Base-by-base conservation (phyloP, 2,113 vertebrate genomes). In the Microcebus griseorufus region DNA sequence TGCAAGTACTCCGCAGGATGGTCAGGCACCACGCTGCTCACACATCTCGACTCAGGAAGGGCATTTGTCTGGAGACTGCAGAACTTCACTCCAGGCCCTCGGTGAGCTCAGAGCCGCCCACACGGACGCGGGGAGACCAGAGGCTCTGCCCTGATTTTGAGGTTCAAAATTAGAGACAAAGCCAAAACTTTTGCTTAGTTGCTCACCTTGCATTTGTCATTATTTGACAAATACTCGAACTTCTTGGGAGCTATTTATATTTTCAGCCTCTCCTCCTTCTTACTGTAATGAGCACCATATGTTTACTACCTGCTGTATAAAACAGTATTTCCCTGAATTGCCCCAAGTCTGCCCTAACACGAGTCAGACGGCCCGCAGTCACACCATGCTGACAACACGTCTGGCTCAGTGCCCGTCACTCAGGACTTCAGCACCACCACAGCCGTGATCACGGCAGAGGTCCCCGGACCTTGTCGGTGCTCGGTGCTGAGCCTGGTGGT, bases 181-280 rank as follows among this genome's bases (percentile, higher is more conserved):
- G 11, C 17, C n/a, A 3, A 42, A 53, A 45, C 22, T 72, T 17
- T 45, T 9, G 3, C 16, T 80, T 75, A 42, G 64, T 62, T 39
- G 78, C 27, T 79, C 51, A 45, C 12, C 93, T 75, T 95, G 37
- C 27, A 45, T 53, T 83, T 91, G 55, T 76, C 60, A 25, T 76
- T 65, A 83, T 81, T 60, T 70, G 67, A 81, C 53, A 93, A 67
- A 70, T 73, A 88, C 60, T 39, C 78, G 78, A 94, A 93, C 82
- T 79, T 69, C 82, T 64, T 79, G 29, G 69, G 55, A 85, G 27
- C 42, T 51, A 39, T 85, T 91, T 86, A 55, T 82, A 69, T 29
- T 64, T 84, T 69, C 51, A 79, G 78, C 23, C 23, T 90, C 55
- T 76, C 25, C n/a, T 37, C n/a, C 37, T 51, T 86, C 39, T 73